Evolutionary conservation across 2,113 vertebrate species (phyloP).

Genomic region (Leptocoma aspasia): DNA sequence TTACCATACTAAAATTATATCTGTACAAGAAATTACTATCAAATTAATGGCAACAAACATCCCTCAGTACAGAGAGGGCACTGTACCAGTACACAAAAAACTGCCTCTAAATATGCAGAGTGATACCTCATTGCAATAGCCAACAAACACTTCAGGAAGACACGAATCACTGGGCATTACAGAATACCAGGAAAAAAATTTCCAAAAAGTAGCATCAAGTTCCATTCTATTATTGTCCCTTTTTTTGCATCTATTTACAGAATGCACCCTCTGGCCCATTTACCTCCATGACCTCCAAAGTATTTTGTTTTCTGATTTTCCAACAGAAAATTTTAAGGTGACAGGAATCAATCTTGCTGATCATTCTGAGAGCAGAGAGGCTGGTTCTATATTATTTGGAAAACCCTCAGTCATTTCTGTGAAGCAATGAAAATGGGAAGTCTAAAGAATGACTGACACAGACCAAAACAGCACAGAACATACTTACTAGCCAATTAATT

Average conservation of each 20-base stretch:
- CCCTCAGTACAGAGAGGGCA: background rate
- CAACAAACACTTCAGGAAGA: background rate
- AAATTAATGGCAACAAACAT: background rate
- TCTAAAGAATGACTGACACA: background rate
- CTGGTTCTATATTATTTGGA: background rate
- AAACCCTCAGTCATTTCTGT: background rate
- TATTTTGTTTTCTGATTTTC: background rate
- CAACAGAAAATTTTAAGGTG: background rate
- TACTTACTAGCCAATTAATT: background rate
- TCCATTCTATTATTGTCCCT: background rate
- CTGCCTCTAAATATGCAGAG: background rate
- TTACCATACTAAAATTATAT: background rate
- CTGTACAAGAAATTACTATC: background rate
- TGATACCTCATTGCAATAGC: background rate
- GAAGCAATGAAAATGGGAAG: background rate
- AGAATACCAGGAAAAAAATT: background rate
- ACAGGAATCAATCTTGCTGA: accelerated
- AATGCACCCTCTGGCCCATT: background rate
- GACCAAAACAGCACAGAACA: background rate
- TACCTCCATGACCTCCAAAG: background rate
- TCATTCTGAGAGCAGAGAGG: background rate
- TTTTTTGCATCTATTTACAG: background rate
- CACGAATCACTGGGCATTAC: background rate
- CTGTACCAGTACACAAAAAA: background rate
- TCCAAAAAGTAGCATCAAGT: background rate